phyloP scores from a whole-genome alignment of 2,113 vertebrate genomes.

The Bujurquina vittata region DNA sequence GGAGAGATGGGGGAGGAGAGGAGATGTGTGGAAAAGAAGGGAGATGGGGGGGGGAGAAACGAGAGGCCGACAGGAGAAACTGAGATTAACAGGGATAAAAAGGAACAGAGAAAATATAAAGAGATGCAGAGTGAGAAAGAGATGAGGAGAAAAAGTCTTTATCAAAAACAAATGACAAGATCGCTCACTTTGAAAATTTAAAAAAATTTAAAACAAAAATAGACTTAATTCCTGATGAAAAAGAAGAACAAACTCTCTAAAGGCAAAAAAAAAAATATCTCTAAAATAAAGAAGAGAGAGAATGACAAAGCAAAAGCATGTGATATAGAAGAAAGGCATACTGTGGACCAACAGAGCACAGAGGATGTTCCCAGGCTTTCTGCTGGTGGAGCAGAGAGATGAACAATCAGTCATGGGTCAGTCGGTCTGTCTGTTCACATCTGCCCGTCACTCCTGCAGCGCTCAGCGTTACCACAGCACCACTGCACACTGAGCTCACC shows the following conservation, averaged over 20 bases:
- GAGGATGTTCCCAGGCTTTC: slow-evolving; percentile 63
- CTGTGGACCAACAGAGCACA: slow-evolving; percentile 46
- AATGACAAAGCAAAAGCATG: slow-evolving; percentile 49
- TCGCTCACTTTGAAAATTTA: background rate
- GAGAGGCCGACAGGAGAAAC: background rate
- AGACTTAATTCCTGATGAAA: background rate
- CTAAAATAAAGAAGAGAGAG: background rate
- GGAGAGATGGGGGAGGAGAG: background rate
- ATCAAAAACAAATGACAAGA: background rate
- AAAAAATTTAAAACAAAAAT: background rate
- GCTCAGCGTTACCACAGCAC: slow-evolving; percentile 28
- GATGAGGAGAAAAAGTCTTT: background rate
- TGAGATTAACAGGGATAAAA: slow-evolving; percentile 53
- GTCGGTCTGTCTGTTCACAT: slow-evolving; percentile 65
- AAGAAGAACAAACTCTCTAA: background rate
- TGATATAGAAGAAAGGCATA: slow-evolving; percentile 38
- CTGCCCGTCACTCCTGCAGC: slow-evolving; percentile 47
- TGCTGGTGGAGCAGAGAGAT: slow-evolving; percentile 65
- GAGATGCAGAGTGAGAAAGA: slow-evolving; percentile 3
- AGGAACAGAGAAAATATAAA: slow-evolving; percentile 37
- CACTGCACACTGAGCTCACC: slow-evolving; percentile 53
- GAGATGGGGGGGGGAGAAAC: background rate
- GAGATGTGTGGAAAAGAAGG: no score
- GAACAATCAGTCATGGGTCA: slow-evolving; percentile 72
- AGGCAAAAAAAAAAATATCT: background rate